phyloP scores from a whole-genome alignment of 2,888 invertebrate genomes.

The Heliconius aoede region DNA sequence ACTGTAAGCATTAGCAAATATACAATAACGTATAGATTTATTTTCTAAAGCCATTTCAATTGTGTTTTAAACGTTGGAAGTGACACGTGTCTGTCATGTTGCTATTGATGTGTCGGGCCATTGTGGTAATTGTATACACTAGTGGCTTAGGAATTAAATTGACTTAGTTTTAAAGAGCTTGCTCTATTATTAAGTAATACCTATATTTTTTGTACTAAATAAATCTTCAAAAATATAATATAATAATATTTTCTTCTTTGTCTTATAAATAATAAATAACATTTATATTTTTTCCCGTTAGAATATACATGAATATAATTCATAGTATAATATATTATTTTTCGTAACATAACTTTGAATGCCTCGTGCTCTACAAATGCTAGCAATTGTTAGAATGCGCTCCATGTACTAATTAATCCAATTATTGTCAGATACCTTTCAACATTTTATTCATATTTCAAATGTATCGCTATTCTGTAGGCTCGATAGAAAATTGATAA shows the following conservation, averaged over 20 bases:
- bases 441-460: conserved; percentile 2
- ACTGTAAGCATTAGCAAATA: conserved; percentile 4
- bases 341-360: conserved; percentile 1
- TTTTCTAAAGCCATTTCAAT: conserved; percentile 16
- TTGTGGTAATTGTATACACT: background rate
- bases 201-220: background rate
- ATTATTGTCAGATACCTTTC: conserved; percentile 2
- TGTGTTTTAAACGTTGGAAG: conserved; percentile 15
- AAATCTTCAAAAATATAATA: no score
- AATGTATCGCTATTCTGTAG: background rate
- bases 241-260: background rate
- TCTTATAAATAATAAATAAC: background rate
- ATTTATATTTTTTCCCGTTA: background rate
- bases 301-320: background rate
- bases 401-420: conserved; percentile 12
- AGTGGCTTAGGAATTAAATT: conserved; percentile 19
- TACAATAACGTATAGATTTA: background rate
- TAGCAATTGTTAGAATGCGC: conserved; percentile 10
- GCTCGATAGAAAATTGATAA: background rate
- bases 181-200: background rate
- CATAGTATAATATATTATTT: background rate
- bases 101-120: conserved; percentile 26
- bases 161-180: conserved; percentile 17
- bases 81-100: conserved; percentile 36
- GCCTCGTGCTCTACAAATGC: background rate